A percentile compares a stretch with the other conserved stretches of the same genome.
Evolutionary conservation across 2,888 invertebrate genomes (phyloP).

Genomic region (Dasysyrphus albostriatus): DNA sequence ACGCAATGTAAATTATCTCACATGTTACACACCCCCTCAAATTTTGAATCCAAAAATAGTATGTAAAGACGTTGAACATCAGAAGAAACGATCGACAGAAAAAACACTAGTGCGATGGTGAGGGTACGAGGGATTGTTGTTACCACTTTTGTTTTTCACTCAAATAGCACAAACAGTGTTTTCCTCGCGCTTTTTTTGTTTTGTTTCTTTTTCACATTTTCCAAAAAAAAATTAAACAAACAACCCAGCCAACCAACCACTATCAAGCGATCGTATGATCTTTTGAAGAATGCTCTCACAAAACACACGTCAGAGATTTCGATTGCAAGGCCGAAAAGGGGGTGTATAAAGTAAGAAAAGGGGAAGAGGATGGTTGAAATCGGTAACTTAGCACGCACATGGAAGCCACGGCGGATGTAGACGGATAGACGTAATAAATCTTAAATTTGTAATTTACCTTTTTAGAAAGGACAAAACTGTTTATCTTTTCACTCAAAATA

Average conservation of each 20-base stretch:
- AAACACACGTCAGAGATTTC: slow-evolving; percentile 67
- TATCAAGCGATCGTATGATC: slow-evolving; percentile 71
- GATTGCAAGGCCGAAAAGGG: slow-evolving; percentile 34
- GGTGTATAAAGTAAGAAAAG: slow-evolving; percentile 6
- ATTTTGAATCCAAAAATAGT: slow-evolving; percentile 50
- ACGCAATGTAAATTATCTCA: slow-evolving; percentile 18
- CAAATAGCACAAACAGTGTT: slow-evolving; percentile 42
- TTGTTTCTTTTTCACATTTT: slow-evolving; percentile 33
- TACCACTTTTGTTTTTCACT: slow-evolving; percentile 34
- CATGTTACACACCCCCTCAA: slow-evolving; percentile 14
- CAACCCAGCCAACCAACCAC: slow-evolving; percentile 54
- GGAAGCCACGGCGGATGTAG: slow-evolving; percentile 12
- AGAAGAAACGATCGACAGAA: neutral
- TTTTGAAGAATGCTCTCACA: slow-evolving; percentile 59
- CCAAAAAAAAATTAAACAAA: slow-evolving; percentile 27
- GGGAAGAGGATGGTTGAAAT: neutral
- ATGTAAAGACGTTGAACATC: neutral
- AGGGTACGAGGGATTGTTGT: neutral
- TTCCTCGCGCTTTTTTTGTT: slow-evolving; percentile 19
- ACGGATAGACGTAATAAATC: neutral
- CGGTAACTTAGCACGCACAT: slow-evolving; percentile 18
- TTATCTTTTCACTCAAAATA: slow-evolving; percentile 44
- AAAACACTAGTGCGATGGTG: neutral
- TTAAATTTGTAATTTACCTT: slow-evolving; percentile 16
- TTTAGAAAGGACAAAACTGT: neutral